Conservation (phyloP, 2,888 invertebrate genomes). For the Deroplatys truncata region DNA sequence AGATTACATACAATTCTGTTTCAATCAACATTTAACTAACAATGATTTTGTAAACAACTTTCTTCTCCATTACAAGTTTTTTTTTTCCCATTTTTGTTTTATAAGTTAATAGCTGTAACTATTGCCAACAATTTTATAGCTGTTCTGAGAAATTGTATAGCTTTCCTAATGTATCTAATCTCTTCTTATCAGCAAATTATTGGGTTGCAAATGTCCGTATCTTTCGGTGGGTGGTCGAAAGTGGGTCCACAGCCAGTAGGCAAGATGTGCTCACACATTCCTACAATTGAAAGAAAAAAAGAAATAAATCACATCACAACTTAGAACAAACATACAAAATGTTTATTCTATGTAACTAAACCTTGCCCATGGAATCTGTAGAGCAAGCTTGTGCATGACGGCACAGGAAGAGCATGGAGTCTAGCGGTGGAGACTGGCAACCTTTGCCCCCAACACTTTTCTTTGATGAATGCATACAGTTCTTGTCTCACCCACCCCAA, state of each 20-base stretch:
- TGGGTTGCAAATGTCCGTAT: background rate
- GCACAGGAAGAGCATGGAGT: too few relatives aligned
- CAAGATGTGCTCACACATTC: conserved; percentile 25
- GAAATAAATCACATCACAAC: background rate
- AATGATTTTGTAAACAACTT: background rate
- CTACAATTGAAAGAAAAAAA: conserved; percentile 26
- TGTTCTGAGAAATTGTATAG: background rate
- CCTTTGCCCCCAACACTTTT: too few relatives aligned
- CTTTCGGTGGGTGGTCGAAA: conserved; percentile 15
- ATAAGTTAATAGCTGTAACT: background rate
- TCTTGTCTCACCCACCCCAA: too few relatives aligned
- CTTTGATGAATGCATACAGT: too few relatives aligned
- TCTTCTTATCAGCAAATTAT: conserved; percentile 14
- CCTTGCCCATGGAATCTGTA: too few relatives aligned
- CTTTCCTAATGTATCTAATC: conserved; percentile 1
- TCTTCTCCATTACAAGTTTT: background rate
- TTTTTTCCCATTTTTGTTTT: background rate
- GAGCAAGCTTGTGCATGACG: too few relatives aligned
- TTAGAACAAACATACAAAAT: background rate
- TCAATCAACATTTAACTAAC: background rate
- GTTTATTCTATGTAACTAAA: background rate
- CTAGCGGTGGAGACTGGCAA: too few relatives aligned
- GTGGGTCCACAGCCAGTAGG: conserved; percentile 28
- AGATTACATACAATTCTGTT: background rate
- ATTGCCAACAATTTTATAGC: conserved; percentile 2